Conservation (phyloP, 2,888 invertebrate species). For the Pheosia tremula region DNA sequence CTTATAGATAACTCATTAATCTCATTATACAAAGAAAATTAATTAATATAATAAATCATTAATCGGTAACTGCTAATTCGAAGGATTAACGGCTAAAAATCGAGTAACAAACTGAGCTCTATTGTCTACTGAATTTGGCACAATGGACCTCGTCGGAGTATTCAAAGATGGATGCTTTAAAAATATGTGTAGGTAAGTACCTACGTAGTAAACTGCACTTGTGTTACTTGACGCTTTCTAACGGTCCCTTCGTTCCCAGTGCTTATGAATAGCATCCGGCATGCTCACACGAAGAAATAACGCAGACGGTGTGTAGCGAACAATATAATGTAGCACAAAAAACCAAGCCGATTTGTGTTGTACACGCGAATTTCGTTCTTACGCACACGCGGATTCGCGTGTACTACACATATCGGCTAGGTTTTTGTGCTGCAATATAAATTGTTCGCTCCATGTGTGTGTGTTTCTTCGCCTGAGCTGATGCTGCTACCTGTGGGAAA, state of each 20-base stretch:
- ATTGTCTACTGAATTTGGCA: neutral
- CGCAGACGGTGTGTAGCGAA: too few relatives aligned
- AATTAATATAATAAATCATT: neutral
- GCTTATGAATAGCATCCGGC: conserved; percentile 5
- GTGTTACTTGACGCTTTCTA: conserved; percentile 6
- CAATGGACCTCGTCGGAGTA: neutral
- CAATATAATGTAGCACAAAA: too few relatives aligned
- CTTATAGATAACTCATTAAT: too few relatives aligned
- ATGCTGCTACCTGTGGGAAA: too few relatives aligned
- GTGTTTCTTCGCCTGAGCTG: too few relatives aligned
- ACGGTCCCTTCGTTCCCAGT: conserved; percentile 1
- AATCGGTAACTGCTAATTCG: neutral
- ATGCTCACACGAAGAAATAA: neutral
- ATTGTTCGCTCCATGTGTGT: too few relatives aligned
- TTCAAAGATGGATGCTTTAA: neutral
- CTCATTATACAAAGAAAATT: conserved; percentile 1
- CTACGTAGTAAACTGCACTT: neutral
- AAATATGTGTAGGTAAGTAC: neutral
- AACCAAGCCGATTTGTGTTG: too few relatives aligned
- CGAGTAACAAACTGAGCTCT: neutral
- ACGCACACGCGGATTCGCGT: too few relatives aligned
- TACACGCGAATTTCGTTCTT: too few relatives aligned
- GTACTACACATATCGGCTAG: too few relatives aligned
- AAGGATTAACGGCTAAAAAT: neutral
- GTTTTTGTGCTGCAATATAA: too few relatives aligned